Evolutionary conservation across 2,888 invertebrate species (phyloP).

Genomic region (Drosophila kuntzei): DNA sequence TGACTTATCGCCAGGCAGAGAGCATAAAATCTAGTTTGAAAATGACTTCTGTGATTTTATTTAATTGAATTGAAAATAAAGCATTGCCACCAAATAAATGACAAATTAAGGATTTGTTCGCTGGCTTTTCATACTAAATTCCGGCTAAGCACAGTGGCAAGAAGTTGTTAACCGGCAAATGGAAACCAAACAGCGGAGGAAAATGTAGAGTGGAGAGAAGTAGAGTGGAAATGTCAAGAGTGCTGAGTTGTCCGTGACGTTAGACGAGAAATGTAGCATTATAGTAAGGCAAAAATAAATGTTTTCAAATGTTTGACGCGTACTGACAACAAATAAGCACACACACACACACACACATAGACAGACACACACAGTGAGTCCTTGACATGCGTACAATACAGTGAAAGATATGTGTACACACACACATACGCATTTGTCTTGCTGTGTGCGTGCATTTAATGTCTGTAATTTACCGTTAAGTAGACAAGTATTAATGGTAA

Average conservation of each 20-base stretch:
- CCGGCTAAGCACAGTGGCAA: conserved; percentile 16
- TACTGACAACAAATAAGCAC: conserved; percentile 78
- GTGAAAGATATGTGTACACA: conserved; percentile 40
- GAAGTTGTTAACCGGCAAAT: conserved; percentile 38
- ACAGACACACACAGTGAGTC: conserved; percentile 21
- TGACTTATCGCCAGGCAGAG: neutral
- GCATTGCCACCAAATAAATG: conserved; percentile 4
- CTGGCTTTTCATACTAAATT: conserved; percentile 8
- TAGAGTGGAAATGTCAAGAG: conserved; percentile 33
- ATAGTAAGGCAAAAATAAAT: conserved; percentile 77
- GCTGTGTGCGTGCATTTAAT: conserved; percentile 80
- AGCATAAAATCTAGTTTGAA: conserved; percentile 4
- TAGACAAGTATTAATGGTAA: conserved; percentile 85
- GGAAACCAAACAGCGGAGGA: conserved; percentile 19
- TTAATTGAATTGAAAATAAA: conserved; percentile 4
- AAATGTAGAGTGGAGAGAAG: conserved; percentile 12
- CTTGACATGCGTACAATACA: conserved; percentile 40
- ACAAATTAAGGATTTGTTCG: conserved; percentile 16
- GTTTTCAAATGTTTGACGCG: conserved; percentile 82
- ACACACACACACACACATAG: conserved; percentile 36
- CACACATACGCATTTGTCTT: conserved; percentile 55
- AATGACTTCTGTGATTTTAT: neutral
- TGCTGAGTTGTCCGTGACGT: conserved; percentile 62
- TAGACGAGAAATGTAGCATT: conserved; percentile 53
- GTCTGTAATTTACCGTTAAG: conserved; percentile 85